Conservation (phyloP, 2,797 vertebrate species). For the Myiotriccus ornatus region DNA sequence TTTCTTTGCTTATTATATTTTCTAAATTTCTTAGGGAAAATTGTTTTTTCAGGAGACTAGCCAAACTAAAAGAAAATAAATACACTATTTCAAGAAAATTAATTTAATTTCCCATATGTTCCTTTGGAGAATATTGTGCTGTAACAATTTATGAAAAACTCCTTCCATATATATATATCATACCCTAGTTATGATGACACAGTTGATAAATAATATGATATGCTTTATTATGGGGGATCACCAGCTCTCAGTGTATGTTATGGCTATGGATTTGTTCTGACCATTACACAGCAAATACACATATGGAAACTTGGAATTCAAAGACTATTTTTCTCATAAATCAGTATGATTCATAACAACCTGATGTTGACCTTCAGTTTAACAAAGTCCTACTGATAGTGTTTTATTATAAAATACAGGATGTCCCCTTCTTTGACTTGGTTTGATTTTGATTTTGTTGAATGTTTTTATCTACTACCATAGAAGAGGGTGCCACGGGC, state of each 20-base stretch:
- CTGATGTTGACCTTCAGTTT: constrained; percentile 52
- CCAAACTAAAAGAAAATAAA: not conserved
- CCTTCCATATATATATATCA: not conserved
- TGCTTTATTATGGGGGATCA: not conserved
- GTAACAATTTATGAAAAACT: constrained; percentile 25
- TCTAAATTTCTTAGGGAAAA: not conserved
- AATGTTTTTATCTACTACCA: constrained; percentile 6
- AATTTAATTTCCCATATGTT: not conserved
- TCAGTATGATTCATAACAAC: constrained; percentile 66
- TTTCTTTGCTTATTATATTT: not conserved
- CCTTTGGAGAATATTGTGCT: not conserved
- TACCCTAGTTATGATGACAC: constrained; percentile 21
- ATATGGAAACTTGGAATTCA: constrained; percentile 74
- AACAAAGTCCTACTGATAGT: constrained; percentile 45
- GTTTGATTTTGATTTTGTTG: constrained; percentile 34
- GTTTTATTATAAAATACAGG: constrained; percentile 8
- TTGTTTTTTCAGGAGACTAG: not conserved
- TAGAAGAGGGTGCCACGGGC: too few relatives aligned
- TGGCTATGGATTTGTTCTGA: constrained; percentile 69
- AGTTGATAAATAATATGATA: constrained; percentile 34
- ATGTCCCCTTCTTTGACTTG: not conserved
- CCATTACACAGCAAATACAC: constrained; percentile 64
- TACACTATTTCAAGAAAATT: not conserved
- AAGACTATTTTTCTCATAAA: constrained; percentile 71
- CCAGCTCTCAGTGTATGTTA: constrained; percentile 33